Conservation (phyloP, 2,113 vertebrate species). For the Panurus biarmicus region DNA sequence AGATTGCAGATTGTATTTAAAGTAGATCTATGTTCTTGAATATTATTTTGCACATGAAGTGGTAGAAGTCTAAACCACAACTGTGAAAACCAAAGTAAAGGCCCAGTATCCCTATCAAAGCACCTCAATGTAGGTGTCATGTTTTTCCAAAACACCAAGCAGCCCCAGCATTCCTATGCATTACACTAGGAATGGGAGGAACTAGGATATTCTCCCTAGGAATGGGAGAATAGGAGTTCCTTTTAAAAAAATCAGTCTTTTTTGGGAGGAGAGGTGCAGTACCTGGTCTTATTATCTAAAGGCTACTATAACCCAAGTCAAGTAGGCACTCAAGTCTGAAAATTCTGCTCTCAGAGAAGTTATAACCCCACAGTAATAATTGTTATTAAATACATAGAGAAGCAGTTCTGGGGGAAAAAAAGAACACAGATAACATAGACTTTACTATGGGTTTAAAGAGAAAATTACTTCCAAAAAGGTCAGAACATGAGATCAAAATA, state of each 20-base stretch:
- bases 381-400: conserved; percentile 1
- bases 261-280: too few species aligned
- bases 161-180: neutral
- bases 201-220: too few species aligned
- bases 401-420: neutral
- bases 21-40: neutral
- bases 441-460: neutral
- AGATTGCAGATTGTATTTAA: neutral
- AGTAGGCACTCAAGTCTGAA: neutral
- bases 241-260: neutral
- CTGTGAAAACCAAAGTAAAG: neutral
- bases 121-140: neutral
- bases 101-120: neutral
- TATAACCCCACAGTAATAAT: neutral
- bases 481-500: neutral
- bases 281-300: neutral
- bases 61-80: neutral
- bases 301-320: neutral
- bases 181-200: neutral
- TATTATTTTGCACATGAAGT: neutral
- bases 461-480: conserved; percentile 32
- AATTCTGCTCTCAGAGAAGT: neutral
- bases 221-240: neutral
- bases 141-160: neutral
- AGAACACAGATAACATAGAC: neutral